Evolutionary conservation across 2,888 invertebrate genomes (phyloP), one percentile per base, ranked within the genome.

Genomic region (Drosophila parthenogenetica): DNA sequence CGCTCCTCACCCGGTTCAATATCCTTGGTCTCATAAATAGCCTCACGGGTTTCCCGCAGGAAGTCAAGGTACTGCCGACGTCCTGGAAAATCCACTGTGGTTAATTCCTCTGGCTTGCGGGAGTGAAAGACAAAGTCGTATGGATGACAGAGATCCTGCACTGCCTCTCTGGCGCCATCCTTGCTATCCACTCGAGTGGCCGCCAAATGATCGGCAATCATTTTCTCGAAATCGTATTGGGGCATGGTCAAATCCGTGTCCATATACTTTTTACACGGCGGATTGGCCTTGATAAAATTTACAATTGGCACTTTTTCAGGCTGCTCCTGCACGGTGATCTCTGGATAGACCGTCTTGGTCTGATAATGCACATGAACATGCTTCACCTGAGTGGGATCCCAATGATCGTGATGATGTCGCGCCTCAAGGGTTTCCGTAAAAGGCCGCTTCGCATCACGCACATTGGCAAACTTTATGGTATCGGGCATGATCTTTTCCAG

Each of bases 361-460:
- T 87, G 81, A 53, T 92, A 92, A n/a, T 87, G 89, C 1, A 92
- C 90, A 61, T 88, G 70, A 0, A 92, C 84, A 0, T 48, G 43
- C 29, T 90, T 90, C 22, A 80, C 79, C 54, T 92, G 90, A 0
- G 89, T 90, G 1, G 90, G 88, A 35, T 90, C 75, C 85, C 87
- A 89, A 65, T 92, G 92, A 58, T 91, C 91, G 61, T 92, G 92
- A 73, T 92, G 92, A 62, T 92, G 92, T 0, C 92, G 87, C 0
- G 87, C 86, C 42, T 91, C 89, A 8, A 92, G 89, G 3, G 81
- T 69, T 0, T 81, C 69, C 5, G 87, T 85, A 35, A 77, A 92
- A 0, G 88, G 85, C 0, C 87, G 85, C 42, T 90, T 88, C 13
- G 84, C 59, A 0, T 72, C 46, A 0, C 82, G 73, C 2, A 91